Conservation (phyloP, 2,888 invertebrate genomes). For the Latrodectus hesperus region DNA sequence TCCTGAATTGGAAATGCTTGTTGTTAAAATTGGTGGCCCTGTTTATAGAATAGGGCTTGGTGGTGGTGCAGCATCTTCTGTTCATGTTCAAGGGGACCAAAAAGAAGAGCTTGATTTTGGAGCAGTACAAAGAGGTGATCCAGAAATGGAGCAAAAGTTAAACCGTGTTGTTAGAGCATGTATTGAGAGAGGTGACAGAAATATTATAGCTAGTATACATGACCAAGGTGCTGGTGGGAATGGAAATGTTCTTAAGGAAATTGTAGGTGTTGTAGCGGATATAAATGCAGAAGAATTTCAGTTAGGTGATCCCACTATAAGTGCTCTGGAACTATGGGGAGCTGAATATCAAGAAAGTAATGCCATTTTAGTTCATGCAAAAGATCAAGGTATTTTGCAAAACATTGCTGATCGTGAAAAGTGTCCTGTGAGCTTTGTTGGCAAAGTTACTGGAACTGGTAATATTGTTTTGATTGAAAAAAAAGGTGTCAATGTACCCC, state of each 20-base stretch:
- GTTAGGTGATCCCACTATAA: slow-evolving; percentile 95
- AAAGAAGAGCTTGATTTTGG: slow-evolving; percentile 92
- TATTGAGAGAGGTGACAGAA: slow-evolving; percentile 85
- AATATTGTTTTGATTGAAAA: slow-evolving; percentile 76
- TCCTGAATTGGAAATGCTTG: slow-evolving; percentile 87
- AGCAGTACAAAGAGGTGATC: slow-evolving; percentile 96
- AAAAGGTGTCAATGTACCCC: slow-evolving; percentile 68
- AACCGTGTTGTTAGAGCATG: slow-evolving; percentile 95
- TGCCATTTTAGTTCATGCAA: slow-evolving; percentile 85
- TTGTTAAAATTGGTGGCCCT: slow-evolving; percentile 97
- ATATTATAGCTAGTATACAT: slow-evolving; percentile 89
- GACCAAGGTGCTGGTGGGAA: slow-evolving; percentile 99
- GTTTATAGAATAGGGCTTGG: slow-evolving; percentile 98
- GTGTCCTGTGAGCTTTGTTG: slow-evolving; percentile 94
- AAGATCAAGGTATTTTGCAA: slow-evolving; percentile 81
- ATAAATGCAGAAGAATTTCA: slow-evolving; percentile 90
- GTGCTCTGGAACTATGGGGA: slow-evolving; percentile 95
- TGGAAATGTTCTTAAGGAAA: slow-evolving; percentile 93
- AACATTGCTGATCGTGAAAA: slow-evolving; percentile 89
- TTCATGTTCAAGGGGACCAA: slow-evolving; percentile 93
- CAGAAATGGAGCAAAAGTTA: slow-evolving; percentile 99
- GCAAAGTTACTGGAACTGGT: slow-evolving; percentile 91
- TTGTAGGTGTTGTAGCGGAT: slow-evolving; percentile 94
- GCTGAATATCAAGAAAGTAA: slow-evolving; percentile 98
- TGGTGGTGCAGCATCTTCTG: slow-evolving; percentile 98